Base-by-base conservation (phyloP, 1,140 invertebrate genomes). In the Carcinoscorpius rotundicauda region DNA sequence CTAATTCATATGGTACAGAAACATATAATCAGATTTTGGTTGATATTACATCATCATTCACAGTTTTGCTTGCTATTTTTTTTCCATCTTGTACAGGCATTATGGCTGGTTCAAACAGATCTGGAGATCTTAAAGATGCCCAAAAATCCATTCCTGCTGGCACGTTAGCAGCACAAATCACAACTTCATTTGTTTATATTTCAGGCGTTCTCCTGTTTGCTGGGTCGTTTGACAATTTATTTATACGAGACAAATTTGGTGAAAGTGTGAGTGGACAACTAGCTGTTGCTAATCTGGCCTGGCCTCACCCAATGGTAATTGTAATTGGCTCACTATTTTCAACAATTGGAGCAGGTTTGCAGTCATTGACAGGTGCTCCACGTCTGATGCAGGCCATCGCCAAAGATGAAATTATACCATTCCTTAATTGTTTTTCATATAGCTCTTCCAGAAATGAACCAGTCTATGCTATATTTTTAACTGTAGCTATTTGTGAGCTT, bases 51-150 rank as follows among this genome's bases (percentile, higher is more conserved):
- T 97, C 95, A 3, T 86, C 91, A 3, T 99, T 99, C 76, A 97
- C 96, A n/a, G 87, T 99, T 69, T 84, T 99, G 3, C 89, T 99
- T 70, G 97, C 95, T 68, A 98, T 99, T 71, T 99, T 98, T 81
- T 99, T 99, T 80, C 97, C 97, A 53, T 98, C 95, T 2, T 94
- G 97, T 48, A 99, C 97, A 73, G 68, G 68, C 75, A 99, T 99
- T 68, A 98, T 99, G 95, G 97, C 97, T 71, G 97, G 97, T 6
- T 98, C 95, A 3, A 99, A 99, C 79, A 84, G 97, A 69, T 98
- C 95, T n/a, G 97, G 97, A 68, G 97, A 99, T 79, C 82, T 99
- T 69, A 90, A 91, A 49, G 96, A 99, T 80, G 96, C 95, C 51
- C 94, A 98, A 77, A 95, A 91, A 77, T 97, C 95, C 66, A 99